Base-by-base conservation (phyloP, 1,140 invertebrate species). In the Gonatopus flavifemur region DNA sequence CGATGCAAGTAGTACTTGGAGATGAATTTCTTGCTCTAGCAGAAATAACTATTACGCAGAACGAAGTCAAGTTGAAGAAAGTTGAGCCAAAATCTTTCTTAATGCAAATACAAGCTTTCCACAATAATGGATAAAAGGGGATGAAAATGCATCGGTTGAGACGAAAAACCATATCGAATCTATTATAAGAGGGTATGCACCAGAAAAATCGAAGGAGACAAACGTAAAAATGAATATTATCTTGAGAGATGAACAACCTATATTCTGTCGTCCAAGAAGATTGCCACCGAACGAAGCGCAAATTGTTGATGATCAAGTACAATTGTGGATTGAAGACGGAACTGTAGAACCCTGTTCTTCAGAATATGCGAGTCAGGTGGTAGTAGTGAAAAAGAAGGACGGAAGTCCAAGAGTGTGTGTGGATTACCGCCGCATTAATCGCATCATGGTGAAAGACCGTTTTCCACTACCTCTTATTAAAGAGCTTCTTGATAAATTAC, bases 381-480 rank as follows among this genome's bases (percentile, higher is more conserved):
- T 56, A 10, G 22, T 64, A 12, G 41, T 24, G 12, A 41, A 30
- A 36, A 59, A 57, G 52, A 62, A 62, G 53, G 32, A 64, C 49
- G 48, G 44, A 37, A 21, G 15, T 12, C 6, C 24, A 21, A 12
- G 35, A 35, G 32, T 43, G 15, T 54, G 28, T 43, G 40, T 43
- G 9, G 47, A 37, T 18, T 37, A 37, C 16, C 8, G 36, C 8
- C 10, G 16, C 10, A 16, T 37, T 10, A 37, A 37, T 8, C 8
- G 9, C 8, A 37, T 8, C 8, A 31, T 31, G 8, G 28, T 31
- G n/a, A 31, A 31, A 31, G 28, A 31, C n/a, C 28, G 40, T 13
- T 51, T 49, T 59, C 62, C 62, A 2, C 30, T 66, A 15, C 62
- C 56, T 10, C 35, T 58, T 39, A 68, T 67, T 15, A 61, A 64